phyloP scores from a whole-genome alignment of 2,113 vertebrate genomes.

The Synchiropus splendidus region DNA sequence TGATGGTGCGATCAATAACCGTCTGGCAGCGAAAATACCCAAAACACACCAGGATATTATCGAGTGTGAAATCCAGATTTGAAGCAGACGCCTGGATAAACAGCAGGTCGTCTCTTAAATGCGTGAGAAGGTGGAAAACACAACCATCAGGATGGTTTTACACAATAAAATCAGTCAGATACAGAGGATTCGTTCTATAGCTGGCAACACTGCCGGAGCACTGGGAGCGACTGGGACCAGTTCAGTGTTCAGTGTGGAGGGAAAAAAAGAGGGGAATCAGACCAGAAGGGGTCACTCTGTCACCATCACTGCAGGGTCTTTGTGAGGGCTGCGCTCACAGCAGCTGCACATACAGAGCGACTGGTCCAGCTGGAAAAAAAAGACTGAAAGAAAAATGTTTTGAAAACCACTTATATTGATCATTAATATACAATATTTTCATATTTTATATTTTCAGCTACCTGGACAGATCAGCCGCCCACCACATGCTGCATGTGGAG shows the following conservation, averaged over 20 bases:
- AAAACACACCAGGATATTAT: no score
- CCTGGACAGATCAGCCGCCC: no score
- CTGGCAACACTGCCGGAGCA: slow-evolving; percentile 1
- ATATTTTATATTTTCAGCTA: background rate
- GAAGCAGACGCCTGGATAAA: no score
- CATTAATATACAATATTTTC: no score
- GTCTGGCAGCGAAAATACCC: slow-evolving; percentile 2
- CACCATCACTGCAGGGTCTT: slow-evolving; percentile 27
- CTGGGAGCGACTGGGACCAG: slow-evolving; percentile 8
- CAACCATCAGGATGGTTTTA: no score
- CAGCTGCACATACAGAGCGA: slow-evolving; percentile 1
- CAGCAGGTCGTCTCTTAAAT: no score
- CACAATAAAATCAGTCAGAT: no score
- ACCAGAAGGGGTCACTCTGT: slow-evolving; percentile 67
- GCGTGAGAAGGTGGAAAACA: no score
- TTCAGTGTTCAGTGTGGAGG: background rate
- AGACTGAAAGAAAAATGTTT: background rate
- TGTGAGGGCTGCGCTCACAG: slow-evolving; percentile 3
- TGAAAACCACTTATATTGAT: background rate
- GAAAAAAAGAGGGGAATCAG: slow-evolving; percentile 23
- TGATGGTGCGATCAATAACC: slow-evolving; percentile 20
- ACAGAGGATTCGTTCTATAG: no score
- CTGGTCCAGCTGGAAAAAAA: background rate
- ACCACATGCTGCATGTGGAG: no score
- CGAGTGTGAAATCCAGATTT: no score